Evolutionary conservation across 2,888 invertebrate species (phyloP).

Genomic region (Pyralis farinalis): DNA sequence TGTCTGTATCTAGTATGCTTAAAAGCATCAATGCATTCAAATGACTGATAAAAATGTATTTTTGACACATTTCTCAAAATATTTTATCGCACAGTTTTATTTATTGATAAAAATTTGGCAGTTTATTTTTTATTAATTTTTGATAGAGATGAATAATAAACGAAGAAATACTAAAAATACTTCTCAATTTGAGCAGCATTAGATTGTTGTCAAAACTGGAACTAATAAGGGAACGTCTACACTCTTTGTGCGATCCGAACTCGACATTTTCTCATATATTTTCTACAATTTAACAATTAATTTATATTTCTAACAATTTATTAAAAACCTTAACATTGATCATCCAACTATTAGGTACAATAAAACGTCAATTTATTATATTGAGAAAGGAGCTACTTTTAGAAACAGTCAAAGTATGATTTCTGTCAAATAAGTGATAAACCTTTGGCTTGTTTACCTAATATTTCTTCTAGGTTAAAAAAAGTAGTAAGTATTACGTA

Average conservation of each 20-base stretch:
- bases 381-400: conserved; percentile 12
- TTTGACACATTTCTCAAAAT: conserved; percentile 41
- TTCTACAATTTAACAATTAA: conserved; percentile 61
- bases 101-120: conserved; percentile 41
- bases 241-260: conserved; percentile 70
- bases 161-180: background rate
- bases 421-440: background rate
- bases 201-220: conserved; percentile 1
- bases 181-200: conserved; percentile 6
- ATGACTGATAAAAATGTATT: conserved; percentile 28
- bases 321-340: conserved; percentile 48
- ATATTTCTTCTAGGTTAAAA: too few species aligned
- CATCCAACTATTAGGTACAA: conserved; percentile 38
- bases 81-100: conserved; percentile 20
- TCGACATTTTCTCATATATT: conserved; percentile 54
- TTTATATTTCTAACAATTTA: conserved; percentile 37
- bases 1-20: conserved; percentile 31
- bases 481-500: too few species aligned
- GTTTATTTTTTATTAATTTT: conserved; percentile 30
- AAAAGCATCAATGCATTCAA: conserved; percentile 24
- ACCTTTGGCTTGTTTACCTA: too few species aligned
- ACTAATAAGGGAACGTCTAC: conserved; percentile 38
- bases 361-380: conserved; percentile 53
- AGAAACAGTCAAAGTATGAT: conserved; percentile 5
- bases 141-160: conserved; percentile 14